These are phyloP conservation scores for Periparus ater DNA, from an alignment of 2,797 vertebrate genomes.

Conservation along the genomic window DNA sequence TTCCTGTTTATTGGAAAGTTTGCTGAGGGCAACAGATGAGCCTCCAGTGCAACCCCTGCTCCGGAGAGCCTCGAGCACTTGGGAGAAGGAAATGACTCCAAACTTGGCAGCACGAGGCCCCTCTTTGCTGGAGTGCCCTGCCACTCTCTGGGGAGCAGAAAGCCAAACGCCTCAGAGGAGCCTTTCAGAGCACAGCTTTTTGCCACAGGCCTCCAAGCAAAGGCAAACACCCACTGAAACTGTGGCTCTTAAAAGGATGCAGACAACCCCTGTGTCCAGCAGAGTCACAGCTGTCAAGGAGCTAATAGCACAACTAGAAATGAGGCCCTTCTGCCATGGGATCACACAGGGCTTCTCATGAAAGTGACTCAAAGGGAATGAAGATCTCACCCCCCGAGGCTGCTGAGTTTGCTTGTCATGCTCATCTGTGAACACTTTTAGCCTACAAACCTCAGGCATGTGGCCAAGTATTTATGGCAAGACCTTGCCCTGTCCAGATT, in stretches of 20 bases:
- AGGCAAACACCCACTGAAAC: background rate
- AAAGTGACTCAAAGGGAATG: background rate
- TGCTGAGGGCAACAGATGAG: background rate
- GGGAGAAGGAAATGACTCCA: background rate
- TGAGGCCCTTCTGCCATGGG: background rate
- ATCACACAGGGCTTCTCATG: background rate
- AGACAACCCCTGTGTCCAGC: accelerated
- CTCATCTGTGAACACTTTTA: background rate
- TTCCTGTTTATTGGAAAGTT: constrained; percentile 49
- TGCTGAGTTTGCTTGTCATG: background rate
- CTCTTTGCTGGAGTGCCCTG: background rate
- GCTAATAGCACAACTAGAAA: background rate
- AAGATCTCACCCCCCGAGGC: background rate
- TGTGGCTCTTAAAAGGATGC: background rate
- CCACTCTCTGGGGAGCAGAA: background rate
- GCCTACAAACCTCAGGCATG: background rate
- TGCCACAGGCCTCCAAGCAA: background rate
- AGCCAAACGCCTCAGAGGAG: background rate
- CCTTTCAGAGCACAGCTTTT: background rate
- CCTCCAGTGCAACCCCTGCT: constrained; percentile 11
- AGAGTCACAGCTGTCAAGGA: background rate
- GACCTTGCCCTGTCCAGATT: background rate
- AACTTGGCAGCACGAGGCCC: accelerated
- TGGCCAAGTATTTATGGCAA: background rate
- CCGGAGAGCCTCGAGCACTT: background rate